Evolutionary conservation across 2,113 vertebrate genomes (phyloP).

Genomic region (Alethe castanea): DNA sequence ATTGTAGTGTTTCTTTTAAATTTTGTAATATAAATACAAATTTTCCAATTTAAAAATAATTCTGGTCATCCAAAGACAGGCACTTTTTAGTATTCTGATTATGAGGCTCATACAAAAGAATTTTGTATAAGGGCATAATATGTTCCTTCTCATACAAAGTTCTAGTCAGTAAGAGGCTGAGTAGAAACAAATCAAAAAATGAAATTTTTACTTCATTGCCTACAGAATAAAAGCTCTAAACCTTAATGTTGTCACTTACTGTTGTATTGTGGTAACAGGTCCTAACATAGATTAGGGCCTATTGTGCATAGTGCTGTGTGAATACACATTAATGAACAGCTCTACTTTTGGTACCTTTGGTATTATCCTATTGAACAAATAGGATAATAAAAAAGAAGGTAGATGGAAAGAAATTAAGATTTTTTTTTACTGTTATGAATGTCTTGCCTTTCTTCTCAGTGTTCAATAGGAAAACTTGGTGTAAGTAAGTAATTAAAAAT

Average conservation of each 20-base stretch:
- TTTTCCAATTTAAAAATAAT: not conserved
- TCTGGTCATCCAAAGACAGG: not conserved
- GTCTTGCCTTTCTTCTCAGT: not conserved
- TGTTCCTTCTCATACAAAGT: not conserved
- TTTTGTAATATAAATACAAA: not conserved
- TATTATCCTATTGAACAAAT: not conserved
- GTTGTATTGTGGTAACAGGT: not conserved
- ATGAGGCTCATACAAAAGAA: not conserved
- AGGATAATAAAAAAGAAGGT: not conserved
- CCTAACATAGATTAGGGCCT: not conserved
- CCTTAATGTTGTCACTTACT: accelerated
- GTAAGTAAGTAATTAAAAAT: not conserved
- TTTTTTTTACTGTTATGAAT: not conserved
- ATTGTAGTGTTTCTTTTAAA: not conserved
- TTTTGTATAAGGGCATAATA: not conserved
- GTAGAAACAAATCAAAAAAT: not conserved
- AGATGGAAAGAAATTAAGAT: not conserved
- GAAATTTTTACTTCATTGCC: not conserved
- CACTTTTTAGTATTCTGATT: not conserved
- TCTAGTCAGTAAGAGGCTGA: not conserved
- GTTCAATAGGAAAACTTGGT: not conserved
- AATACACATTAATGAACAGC: not conserved
- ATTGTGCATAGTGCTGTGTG: not conserved
- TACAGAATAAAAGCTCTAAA: not conserved
- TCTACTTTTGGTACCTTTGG: not conserved